Evolutionary conservation across 2,888 invertebrate genomes (phyloP).

Genomic region (Mantis religiosa): DNA sequence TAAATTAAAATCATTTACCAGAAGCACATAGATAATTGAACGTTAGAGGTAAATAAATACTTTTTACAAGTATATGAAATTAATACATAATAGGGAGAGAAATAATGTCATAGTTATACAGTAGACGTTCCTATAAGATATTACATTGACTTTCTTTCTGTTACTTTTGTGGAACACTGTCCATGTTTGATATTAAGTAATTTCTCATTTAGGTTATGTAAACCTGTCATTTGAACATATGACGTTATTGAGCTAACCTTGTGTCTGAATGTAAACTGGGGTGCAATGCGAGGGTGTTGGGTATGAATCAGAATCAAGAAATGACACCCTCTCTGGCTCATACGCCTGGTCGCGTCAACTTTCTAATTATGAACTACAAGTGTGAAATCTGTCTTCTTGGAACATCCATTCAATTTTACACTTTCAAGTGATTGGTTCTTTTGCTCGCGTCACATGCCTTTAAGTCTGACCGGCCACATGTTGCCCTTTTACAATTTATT

Average conservation of each 20-base stretch:
- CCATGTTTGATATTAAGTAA: too few species aligned
- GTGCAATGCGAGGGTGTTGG: neutral
- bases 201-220: neutral
- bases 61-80: too few species aligned
- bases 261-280: neutral
- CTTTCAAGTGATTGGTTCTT: neutral
- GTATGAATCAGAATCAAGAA: neutral
- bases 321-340: neutral
- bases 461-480: neutral
- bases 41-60: too few species aligned
- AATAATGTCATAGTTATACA: too few species aligned
- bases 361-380: slow-evolving; percentile 4
- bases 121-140: too few species aligned
- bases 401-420: slow-evolving; percentile 10
- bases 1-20: too few species aligned
- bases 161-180: too few species aligned
- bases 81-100: too few species aligned
- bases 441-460: neutral
- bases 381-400: neutral
- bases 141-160: too few species aligned
- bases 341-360: neutral
- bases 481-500: neutral
- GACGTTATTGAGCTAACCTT: neutral
- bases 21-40: too few species aligned
- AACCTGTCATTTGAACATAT: neutral